phyloP scores from a whole-genome alignment of 2,888 invertebrate species.

The Lasioglossum malachurum region DNA sequence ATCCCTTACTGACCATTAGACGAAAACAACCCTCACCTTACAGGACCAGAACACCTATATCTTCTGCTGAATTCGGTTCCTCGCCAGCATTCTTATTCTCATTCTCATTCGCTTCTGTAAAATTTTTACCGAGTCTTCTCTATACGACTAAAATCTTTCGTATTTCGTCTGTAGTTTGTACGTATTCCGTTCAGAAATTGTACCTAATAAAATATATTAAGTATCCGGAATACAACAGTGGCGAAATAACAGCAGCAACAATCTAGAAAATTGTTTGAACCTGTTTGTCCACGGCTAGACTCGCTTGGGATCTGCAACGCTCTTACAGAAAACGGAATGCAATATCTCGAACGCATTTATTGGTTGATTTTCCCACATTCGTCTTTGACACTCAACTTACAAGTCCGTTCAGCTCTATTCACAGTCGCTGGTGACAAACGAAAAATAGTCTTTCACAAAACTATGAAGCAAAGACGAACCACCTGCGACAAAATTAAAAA shows the following conservation, averaged over 20 bases:
- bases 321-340: neutral
- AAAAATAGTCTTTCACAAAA: constrained; percentile 7
- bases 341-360: neutral
- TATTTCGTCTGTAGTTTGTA: too few relatives aligned
- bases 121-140: too few relatives aligned
- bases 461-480: neutral
- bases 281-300: neutral
- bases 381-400: neutral
- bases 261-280: neutral
- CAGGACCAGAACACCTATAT: too few relatives aligned
- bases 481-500: constrained; percentile 5
- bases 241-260: too few relatives aligned
- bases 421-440: neutral
- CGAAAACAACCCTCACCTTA: too few relatives aligned
- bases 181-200: too few relatives aligned
- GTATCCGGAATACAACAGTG: neutral
- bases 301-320: neutral
- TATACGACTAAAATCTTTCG: too few relatives aligned
- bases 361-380: neutral
- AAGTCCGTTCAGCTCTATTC: neutral
- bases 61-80: too few relatives aligned
- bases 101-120: too few relatives aligned
- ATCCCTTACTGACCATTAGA: too few relatives aligned
- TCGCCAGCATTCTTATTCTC: too few relatives aligned
- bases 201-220: too few relatives aligned